A percentile compares a stretch with the other conserved stretches of the same genome.
Conservation (phyloP, 2,888 invertebrate species). For the Limnephilus marmoratus region DNA sequence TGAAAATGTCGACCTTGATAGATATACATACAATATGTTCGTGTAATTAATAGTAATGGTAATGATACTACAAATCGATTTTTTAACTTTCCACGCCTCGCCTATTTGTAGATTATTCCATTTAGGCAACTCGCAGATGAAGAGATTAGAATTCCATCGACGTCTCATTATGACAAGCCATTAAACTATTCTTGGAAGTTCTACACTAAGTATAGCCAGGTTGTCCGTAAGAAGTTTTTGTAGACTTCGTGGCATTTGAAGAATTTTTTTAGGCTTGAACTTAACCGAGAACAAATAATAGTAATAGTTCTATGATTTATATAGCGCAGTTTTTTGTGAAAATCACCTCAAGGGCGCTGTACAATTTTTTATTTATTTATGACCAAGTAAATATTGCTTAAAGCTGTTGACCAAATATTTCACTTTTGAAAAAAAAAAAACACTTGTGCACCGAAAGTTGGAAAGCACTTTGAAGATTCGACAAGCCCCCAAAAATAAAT, state of each 20-base stretch:
- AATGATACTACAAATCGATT: not conserved
- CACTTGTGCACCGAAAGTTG: not conserved
- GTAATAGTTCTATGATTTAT: too few species aligned
- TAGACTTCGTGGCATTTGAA: not conserved
- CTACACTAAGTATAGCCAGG: not conserved
- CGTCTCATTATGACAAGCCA: slow-evolving; percentile 21
- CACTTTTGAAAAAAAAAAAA: not conserved
- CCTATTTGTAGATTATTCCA: not conserved
- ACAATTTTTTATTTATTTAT: too few species aligned
- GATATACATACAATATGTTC: not conserved
- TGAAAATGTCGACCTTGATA: not conserved
- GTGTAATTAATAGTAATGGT: not conserved
- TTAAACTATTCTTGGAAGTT: not conserved
- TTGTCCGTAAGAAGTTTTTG: not conserved
- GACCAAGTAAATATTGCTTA: too few species aligned
- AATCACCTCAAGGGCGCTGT: too few species aligned
- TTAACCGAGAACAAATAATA: not conserved
- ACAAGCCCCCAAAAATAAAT: not conserved
- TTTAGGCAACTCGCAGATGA: not conserved
- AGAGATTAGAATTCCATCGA: slow-evolving; percentile 20
- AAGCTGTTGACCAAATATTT: not conserved
- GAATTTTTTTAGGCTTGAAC: not conserved
- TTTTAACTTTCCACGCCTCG: not conserved
- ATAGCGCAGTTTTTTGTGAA: too few species aligned
- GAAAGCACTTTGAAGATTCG: not conserved